Evolutionary conservation across 2,113 vertebrate species (phyloP).

Genomic region (Triplophysa dalaica): DNA sequence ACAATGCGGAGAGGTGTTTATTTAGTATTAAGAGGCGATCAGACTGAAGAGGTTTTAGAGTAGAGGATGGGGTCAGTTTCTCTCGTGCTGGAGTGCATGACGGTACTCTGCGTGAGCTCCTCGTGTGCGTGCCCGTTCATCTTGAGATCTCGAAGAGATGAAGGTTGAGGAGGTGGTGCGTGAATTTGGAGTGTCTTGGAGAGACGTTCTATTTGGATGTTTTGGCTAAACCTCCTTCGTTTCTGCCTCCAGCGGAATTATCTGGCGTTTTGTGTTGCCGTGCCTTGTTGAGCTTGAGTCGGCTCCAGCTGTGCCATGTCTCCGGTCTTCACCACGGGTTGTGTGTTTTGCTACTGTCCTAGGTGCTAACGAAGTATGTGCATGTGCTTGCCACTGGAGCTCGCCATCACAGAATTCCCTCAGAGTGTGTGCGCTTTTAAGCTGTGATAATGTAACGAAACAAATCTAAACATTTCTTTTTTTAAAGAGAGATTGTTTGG

Average conservation of each 20-base stretch:
- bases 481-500: slow-evolving; percentile 11
- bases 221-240: neutral
- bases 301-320: slow-evolving; percentile 2
- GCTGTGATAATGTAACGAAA: neutral
- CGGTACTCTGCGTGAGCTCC: slow-evolving; percentile 27
- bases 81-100: slow-evolving; percentile 33
- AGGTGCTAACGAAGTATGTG: slow-evolving; percentile 13
- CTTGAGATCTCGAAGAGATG: slow-evolving; percentile 28
- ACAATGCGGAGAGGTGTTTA: slow-evolving; percentile 25
- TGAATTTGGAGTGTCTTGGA: slow-evolving; percentile 28
- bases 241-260: neutral
- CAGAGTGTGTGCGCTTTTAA: neutral
- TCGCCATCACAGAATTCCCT: neutral
- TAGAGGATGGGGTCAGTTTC: slow-evolving; percentile 31
- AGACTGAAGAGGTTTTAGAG: slow-evolving; percentile 35
- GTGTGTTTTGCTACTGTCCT: slow-evolving; percentile 20
- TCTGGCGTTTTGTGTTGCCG: neutral
- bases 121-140: slow-evolving; percentile 11
- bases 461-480: neutral
- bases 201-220: slow-evolving; percentile 20
- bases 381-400: neutral
- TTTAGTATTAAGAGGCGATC: slow-evolving; percentile 40
- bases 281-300: slow-evolving; percentile 4
- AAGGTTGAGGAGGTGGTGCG: slow-evolving; percentile 25
- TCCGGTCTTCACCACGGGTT: slow-evolving; percentile 9